Evolutionary conservation across 2,888 invertebrate species (phyloP).

Genomic region (Sarcophaga variegata): DNA sequence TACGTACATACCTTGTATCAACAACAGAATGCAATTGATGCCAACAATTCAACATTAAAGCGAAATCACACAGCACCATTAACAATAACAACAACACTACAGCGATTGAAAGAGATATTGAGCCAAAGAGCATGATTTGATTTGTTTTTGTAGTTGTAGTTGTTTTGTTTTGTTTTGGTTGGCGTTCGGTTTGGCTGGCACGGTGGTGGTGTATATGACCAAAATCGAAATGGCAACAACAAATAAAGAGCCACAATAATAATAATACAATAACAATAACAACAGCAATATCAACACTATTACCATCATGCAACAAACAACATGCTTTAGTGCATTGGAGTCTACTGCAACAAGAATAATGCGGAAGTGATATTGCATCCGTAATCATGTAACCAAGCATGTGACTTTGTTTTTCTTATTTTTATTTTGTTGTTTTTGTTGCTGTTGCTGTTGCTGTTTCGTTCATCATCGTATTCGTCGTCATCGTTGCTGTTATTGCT

Average conservation of each 20-base stretch:
- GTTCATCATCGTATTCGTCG: conserved; percentile 22
- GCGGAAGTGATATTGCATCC: conserved; percentile 70
- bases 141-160: not conserved
- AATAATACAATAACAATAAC: conserved; percentile 35
- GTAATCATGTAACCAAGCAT: conserved; percentile 70
- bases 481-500: conserved; percentile 45
- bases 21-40: conserved; percentile 56
- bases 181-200: not conserved
- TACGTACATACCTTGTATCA: conserved; percentile 46
- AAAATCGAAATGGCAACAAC: conserved; percentile 44
- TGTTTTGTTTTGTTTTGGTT: conserved; percentile 13
- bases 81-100: conserved; percentile 20
- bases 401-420: conserved; percentile 66
- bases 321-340: conserved; percentile 73
- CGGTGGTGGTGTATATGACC: conserved; percentile 31
- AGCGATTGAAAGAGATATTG: conserved; percentile 26
- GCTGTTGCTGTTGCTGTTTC: conserved; percentile 41
- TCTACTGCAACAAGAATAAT: conserved; percentile 65
- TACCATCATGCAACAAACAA: conserved; percentile 59
- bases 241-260: conserved; percentile 31
- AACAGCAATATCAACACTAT: conserved; percentile 42
- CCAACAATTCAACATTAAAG: conserved; percentile 30
- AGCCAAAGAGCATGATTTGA: conserved; percentile 44
- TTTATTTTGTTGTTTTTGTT: conserved; percentile 14
- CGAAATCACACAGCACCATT: conserved; percentile 3